Conservation (phyloP, 37 sponge, comb jelly and placozoan genomes). For the Dysidea cf. avara region DNA sequence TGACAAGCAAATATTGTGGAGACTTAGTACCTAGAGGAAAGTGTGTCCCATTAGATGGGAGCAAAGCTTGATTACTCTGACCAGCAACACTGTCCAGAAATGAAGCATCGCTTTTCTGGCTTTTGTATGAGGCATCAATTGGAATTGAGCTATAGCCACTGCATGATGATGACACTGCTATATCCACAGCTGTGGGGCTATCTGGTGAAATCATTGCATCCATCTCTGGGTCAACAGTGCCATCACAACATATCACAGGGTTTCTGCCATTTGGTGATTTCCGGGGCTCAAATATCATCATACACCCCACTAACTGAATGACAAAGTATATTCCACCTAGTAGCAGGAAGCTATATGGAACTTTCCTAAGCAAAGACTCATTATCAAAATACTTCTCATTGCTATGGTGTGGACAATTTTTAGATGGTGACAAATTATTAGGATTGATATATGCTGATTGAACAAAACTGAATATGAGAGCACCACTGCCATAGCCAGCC, state of each 20-base stretch:
- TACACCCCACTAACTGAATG: slow-evolving; percentile 68
- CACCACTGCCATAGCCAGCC: slow-evolving; percentile 87
- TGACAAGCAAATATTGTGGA: too few species aligned
- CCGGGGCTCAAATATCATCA: slow-evolving; percentile 65
- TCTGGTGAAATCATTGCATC: too few species aligned
- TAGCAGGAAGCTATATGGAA: slow-evolving; percentile 70
- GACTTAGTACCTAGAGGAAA: too few species aligned
- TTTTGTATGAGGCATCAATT: too few species aligned
- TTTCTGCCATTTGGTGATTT: not conserved
- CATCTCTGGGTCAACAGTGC: slow-evolving; percentile 4
- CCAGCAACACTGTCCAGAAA: too few species aligned
- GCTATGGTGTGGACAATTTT: not conserved
- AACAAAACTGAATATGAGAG: slow-evolving; percentile 63
- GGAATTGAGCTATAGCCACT: too few species aligned
- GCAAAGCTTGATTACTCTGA: too few species aligned
- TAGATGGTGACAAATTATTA: slow-evolving; percentile 17
- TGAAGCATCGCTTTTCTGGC: too few species aligned
- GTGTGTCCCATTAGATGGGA: too few species aligned
- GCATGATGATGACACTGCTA: too few species aligned
- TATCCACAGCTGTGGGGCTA: too few species aligned
- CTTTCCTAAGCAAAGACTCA: slow-evolving; percentile 52
- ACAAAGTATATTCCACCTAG: slow-evolving; percentile 63
- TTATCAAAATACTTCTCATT: slow-evolving; percentile 46
- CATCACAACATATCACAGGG: not conserved
- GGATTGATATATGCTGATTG: slow-evolving; percentile 83